These are phyloP conservation scores for Dolichoris vasculosae DNA, from an alignment of 1,140 invertebrate genomes.

Conservation along the genomic window DNA sequence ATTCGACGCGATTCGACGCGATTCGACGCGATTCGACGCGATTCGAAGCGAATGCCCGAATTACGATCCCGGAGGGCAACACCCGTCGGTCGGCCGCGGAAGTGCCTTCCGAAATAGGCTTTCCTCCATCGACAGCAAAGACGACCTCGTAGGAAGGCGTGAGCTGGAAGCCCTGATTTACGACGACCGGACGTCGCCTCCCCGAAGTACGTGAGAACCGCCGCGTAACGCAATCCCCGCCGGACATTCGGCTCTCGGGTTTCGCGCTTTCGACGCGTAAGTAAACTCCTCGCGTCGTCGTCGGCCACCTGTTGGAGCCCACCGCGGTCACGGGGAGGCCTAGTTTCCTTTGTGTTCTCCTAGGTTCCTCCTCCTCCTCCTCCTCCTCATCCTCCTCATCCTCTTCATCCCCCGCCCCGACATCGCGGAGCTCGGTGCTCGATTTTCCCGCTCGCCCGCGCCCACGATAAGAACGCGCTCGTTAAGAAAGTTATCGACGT, in stretches of 20 bases:
- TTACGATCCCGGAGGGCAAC: no score
- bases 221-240: slow-evolving; percentile 33
- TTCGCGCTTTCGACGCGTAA: slow-evolving; percentile 2
- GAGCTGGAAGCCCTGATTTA: slow-evolving; percentile 7
- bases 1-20: no score
- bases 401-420: not conserved
- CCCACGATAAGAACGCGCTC: no score
- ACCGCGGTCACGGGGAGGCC: not conserved
- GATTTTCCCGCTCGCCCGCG: no score
- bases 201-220: slow-evolving; percentile 1
- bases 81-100: no score
- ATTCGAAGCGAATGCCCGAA: no score
- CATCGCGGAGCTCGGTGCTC: no score
- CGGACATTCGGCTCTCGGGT: slow-evolving; percentile 46
- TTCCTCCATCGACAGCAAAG: no score
- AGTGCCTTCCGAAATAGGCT: no score
- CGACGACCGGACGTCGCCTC: not conserved
- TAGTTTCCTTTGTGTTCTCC: not conserved
- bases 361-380: not conserved
- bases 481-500: no score
- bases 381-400: not conserved
- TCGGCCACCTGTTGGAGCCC: slow-evolving; percentile 43
- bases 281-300: not conserved
- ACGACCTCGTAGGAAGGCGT: no score
- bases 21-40: no score